Conservation (phyloP, 2,888 invertebrate species). For the Venusia cambrica region DNA sequence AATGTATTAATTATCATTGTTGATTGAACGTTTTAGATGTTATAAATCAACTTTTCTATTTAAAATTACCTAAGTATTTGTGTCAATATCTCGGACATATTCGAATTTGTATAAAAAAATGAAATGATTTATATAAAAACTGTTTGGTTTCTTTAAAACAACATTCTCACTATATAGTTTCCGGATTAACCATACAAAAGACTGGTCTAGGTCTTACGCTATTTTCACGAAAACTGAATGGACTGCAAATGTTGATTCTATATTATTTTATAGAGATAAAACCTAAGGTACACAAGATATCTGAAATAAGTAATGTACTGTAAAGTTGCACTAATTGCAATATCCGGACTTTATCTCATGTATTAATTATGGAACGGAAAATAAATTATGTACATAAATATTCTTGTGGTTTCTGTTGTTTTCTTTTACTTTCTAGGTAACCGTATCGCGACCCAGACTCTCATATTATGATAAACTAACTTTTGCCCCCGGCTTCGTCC, state of each 20-base stretch:
- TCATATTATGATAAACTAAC: no score
- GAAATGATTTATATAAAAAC: conserved; percentile 19
- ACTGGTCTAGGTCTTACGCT: no score
- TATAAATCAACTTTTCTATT: conserved; percentile 33
- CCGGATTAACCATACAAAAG: no score
- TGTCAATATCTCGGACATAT: conserved; percentile 32
- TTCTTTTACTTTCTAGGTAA: no score
- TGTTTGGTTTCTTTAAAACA: no score
- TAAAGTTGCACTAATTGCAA: conserved; percentile 33
- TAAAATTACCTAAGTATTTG: conserved; percentile 34
- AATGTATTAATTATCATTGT: conserved; percentile 5
- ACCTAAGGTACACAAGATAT: conserved; percentile 1
- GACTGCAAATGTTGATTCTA: no score
- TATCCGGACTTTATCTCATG: conserved; percentile 40
- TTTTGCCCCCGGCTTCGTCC: no score
- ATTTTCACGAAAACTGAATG: no score
- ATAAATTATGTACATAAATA: conserved; percentile 56
- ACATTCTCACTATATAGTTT: no score
- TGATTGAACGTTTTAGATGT: conserved; percentile 12
- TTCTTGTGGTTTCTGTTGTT: conserved; percentile 17
- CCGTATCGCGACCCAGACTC: no score
- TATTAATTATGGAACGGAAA: conserved; percentile 49
- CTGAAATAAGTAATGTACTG: background rate
- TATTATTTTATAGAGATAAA: no score
- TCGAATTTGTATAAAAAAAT: conserved; percentile 18